Conservation (phyloP, 2,888 invertebrate species). For the Opisthograptis luteolata region DNA sequence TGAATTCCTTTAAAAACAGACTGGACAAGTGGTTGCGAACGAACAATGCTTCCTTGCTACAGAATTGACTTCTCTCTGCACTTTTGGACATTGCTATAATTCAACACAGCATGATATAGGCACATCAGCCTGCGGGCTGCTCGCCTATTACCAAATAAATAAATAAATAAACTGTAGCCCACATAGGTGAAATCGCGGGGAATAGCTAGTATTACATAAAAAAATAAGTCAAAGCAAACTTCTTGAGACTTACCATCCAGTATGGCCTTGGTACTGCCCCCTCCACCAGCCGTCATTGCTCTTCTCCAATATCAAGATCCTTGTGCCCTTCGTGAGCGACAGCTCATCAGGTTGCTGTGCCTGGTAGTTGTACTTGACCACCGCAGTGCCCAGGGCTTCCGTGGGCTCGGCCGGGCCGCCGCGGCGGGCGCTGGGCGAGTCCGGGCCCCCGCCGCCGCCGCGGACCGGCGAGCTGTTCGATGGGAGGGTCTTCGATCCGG, state of each 20-base stretch:
- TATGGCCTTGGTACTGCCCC: constrained; percentile 89
- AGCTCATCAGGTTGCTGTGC: constrained; percentile 98
- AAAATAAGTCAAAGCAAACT: no score
- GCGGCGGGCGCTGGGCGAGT: constrained; percentile 86
- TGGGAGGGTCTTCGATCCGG: constrained; percentile 93
- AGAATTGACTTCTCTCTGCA: no score
- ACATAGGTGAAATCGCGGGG: no score
- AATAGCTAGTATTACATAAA: no score
- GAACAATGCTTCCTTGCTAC: no score
- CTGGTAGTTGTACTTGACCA: constrained; percentile 97
- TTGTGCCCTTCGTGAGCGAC: constrained; percentile 96
- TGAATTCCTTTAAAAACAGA: no score
- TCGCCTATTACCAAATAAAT: no score
- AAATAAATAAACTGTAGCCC: no score
- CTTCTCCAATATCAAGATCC: constrained; percentile 97
- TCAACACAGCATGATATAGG: no score
- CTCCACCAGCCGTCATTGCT: constrained; percentile 99
- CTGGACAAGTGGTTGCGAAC: no score
- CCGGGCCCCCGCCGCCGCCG: constrained; percentile 88
- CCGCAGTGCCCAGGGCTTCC: constrained; percentile 94
- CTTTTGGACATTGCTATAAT: no score
- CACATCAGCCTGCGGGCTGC: no score
- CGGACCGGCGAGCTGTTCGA: constrained; percentile 93
- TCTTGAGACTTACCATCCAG: constrained; percentile 81
- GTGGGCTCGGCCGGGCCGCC: constrained; percentile 90